Percentiles rank a stretch among this genome's conserved stretches.
phyloP scores from a whole-genome alignment of 2,888 invertebrate genomes.

The Resseliella maxima region DNA sequence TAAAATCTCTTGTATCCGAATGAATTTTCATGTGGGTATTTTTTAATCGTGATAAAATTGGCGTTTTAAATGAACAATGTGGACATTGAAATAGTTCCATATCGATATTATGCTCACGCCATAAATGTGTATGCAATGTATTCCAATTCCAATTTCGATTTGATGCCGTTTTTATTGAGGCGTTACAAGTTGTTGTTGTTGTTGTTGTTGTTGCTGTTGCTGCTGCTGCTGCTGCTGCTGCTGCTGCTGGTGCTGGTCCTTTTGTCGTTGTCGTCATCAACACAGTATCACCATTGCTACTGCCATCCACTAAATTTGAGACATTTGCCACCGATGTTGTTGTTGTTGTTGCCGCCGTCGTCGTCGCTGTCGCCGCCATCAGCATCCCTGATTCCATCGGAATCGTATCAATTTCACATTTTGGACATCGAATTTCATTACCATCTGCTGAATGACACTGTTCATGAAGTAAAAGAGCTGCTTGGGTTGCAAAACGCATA shows the following conservation, averaged over 20 bases:
- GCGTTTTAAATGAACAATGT: constrained; percentile 79
- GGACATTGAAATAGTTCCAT: constrained; percentile 83
- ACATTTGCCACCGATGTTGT: neutral
- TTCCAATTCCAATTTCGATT: constrained; percentile 71
- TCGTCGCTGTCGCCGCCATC: neutral
- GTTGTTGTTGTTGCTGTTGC: neutral
- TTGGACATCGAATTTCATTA: constrained; percentile 71
- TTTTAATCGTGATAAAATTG: constrained; percentile 75
- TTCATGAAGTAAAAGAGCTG: constrained; percentile 65
- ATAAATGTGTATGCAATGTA: constrained; percentile 80
- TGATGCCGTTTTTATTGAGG: neutral
- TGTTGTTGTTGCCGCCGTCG: neutral
- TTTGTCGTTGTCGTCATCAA: too few relatives aligned
- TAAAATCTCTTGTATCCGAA: constrained; percentile 72
- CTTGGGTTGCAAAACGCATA: constrained; percentile 64
- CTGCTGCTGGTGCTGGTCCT: neutral
- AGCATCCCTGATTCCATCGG: too few relatives aligned
- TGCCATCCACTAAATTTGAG: neutral
- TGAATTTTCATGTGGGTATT: constrained; percentile 83
- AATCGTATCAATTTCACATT: constrained; percentile 71
- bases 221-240: neutral
- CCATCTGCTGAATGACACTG: constrained; percentile 64
- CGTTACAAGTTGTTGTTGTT: too few relatives aligned
- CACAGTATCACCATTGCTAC: neutral
- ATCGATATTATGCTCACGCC: constrained; percentile 81